Evolutionary conservation across 2,888 invertebrate genomes (phyloP), one percentile per base, ranked within the genome.

Genomic region (Lepidochrysops patricia): DNA sequence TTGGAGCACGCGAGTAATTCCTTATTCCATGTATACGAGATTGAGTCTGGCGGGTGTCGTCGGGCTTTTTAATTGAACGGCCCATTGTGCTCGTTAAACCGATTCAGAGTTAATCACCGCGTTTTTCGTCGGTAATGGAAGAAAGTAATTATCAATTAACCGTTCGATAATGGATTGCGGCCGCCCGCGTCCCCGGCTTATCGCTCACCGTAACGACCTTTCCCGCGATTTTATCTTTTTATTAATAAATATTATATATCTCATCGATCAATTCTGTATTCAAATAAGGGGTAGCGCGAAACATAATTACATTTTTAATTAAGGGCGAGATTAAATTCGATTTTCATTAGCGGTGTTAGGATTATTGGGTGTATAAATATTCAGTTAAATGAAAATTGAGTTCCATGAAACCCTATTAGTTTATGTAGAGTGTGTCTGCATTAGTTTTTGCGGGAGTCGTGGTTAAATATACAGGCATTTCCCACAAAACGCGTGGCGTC

Each of bases 131-230:
- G 73, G 81, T 86, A 88, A 87, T 87, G 84, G 85, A 86, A 86
- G 87, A 88, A 87, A 87, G 87, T 87, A 86, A 88, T 89, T 87
- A 87, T 86, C 85, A 87, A 88, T 89, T 88, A 87, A 87, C 84
- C 80, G 82, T 74, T 77, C 82, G 82, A 83, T 88, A 89, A 88
- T 86, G 82, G 87, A 88, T 88, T 84, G 86, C 74, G 82, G 82
- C 75, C 77, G 86, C 80, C 84, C 83, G 85, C 83, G 82, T 79
- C 69, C 69, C 65, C 70, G 75, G 83, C 82, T 85, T 84, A 84
- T 85, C 84, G 78, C 76, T 73, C 75, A 77, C 72, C 78, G 79
- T 77, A 77, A 79, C 76, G 78, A 76, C 74, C 77, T 74, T 74
- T 77, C 76, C 70, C 69, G 52, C 73, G 63, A 73, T 73, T 79